Conservation (phyloP, 2,888 invertebrate species). For the Eustalomyia histrio region DNA sequence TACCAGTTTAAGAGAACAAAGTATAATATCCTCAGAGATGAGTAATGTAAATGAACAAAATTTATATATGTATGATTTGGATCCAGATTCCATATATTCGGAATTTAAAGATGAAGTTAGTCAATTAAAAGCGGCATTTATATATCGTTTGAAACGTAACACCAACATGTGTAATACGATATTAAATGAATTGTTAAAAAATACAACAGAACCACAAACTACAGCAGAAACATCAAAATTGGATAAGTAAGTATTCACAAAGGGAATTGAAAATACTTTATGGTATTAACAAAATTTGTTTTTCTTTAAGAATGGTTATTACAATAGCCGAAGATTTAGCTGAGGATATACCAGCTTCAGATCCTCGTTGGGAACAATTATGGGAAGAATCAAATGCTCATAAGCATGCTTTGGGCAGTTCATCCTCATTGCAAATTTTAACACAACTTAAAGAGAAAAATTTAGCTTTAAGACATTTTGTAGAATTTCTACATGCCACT, state of each 20-base stretch:
- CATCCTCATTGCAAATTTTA: conserved; percentile 89
- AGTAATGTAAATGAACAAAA: conserved; percentile 81
- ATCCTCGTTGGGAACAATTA: conserved; percentile 84
- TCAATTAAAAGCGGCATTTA: conserved; percentile 88
- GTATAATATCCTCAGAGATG: conserved; percentile 70
- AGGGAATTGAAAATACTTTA: neutral
- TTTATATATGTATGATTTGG: conserved; percentile 84
- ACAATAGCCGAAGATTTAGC: conserved; percentile 88
- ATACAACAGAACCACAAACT: conserved; percentile 69
- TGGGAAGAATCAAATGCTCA: conserved; percentile 72
- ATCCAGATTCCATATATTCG: conserved; percentile 83
- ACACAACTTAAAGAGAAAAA: conserved; percentile 94
- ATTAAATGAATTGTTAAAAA: conserved; percentile 79
- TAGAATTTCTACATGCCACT: conserved; percentile 87
- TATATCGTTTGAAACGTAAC: conserved; percentile 85
- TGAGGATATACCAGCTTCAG: conserved; percentile 93
- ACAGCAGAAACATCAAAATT: conserved; percentile 72
- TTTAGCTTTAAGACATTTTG: conserved; percentile 87
- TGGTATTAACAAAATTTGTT: neutral
- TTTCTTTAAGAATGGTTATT: conserved; percentile 83
- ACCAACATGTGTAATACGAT: conserved; percentile 79
- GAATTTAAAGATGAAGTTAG: conserved; percentile 82
- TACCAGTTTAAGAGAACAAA: conserved; percentile 67
- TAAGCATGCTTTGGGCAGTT: conserved; percentile 83
- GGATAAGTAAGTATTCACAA: conserved; percentile 69